Percentiles rank a stretch among this genome's conserved stretches.
phyloP scores from a whole-genome alignment of 2,888 invertebrate genomes.

The Noctua pronuba region DNA sequence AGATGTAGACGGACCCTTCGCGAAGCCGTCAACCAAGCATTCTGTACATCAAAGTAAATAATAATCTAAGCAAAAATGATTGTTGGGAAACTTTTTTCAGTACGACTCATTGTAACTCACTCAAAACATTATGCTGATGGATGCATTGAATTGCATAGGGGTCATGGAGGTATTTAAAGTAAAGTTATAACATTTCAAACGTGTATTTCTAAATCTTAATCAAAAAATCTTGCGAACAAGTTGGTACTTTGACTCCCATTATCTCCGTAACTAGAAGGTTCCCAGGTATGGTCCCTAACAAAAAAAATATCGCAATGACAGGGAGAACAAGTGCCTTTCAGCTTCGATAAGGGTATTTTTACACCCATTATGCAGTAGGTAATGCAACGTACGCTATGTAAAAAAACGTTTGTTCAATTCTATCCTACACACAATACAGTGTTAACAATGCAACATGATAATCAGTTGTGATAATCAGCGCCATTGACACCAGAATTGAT shows the following conservation, averaged over 20 bases:
- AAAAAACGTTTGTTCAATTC: background rate
- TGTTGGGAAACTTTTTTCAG: background rate
- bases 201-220: too few species aligned
- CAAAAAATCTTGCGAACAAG: too few species aligned
- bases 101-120: background rate
- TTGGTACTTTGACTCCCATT: background rate
- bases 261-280: too few species aligned
- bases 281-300: background rate
- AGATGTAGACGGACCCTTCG: background rate
- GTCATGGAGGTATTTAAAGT: background rate
- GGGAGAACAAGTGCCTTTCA: background rate
- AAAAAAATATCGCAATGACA: background rate
- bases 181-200: background rate
- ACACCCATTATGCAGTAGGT: background rate
- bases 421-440: background rate
- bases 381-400: background rate
- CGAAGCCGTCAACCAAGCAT: background rate
- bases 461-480: slow-evolving; percentile 32
- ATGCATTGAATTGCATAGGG: background rate
- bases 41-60: background rate
- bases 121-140: background rate
- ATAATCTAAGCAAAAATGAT: background rate
- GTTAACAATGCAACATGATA: slow-evolving; percentile 32
- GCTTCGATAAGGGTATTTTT: background rate
- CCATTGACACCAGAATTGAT: slow-evolving; percentile 34